These are phyloP conservation scores for Epinotia nisella DNA, from an alignment of 2,888 invertebrate species.

Conservation along the genomic window DNA sequence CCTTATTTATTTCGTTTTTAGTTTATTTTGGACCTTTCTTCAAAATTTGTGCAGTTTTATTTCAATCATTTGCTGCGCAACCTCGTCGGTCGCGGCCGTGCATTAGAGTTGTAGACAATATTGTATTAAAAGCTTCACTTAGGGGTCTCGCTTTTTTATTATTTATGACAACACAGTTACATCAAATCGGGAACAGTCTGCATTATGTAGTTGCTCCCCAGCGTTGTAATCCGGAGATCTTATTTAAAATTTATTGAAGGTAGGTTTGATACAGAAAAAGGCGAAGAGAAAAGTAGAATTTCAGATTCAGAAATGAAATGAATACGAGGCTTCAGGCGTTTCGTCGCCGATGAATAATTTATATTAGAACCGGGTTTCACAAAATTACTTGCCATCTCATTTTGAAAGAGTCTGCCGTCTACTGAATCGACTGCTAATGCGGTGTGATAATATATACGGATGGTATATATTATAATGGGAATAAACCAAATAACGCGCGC, in stretches of 20 bases:
- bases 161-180: conserved; percentile 35
- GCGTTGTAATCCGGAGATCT: conserved; percentile 73
- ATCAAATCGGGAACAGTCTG: conserved; percentile 31
- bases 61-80: too few species aligned
- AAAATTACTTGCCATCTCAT: conserved; percentile 82
- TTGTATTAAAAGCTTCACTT: neutral
- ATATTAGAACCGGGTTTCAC: conserved; percentile 81
- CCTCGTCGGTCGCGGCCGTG: neutral
- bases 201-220: conserved; percentile 39
- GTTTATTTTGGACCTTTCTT: neutral
- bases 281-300: conserved; percentile 75
- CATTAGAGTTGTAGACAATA: neutral
- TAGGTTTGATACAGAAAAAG: conserved; percentile 76
- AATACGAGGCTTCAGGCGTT: conserved; percentile 82
- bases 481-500: neutral
- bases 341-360: conserved; percentile 84
- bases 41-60: too few species aligned
- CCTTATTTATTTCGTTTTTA: neutral
- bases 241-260: conserved; percentile 82
- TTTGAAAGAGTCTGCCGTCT: conserved; percentile 70
- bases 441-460: conserved; percentile 45
- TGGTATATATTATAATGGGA: conserved; percentile 7
- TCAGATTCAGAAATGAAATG: conserved; percentile 84
- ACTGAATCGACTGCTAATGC: conserved; percentile 65
- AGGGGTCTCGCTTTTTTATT: conserved; percentile 19